Percentiles rank a stretch among this genome's conserved stretches.
phyloP scores from a whole-genome alignment of 92 coral and sea anemone species.

The Siderastrea siderea region DNA sequence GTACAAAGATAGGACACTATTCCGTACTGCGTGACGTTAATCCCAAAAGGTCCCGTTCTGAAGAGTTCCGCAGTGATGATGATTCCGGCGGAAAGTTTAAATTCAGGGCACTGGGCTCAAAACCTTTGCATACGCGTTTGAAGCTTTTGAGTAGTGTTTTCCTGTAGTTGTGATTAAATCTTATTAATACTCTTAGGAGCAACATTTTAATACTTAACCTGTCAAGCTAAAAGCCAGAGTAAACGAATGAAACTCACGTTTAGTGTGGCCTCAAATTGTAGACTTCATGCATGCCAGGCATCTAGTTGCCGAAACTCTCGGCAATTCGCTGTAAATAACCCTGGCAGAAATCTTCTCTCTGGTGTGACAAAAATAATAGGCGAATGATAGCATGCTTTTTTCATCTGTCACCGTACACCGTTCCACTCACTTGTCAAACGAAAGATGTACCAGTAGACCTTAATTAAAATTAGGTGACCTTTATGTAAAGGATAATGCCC shows the following conservation, averaged over 20 bases:
- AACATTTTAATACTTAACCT: neutral
- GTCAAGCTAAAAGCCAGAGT: neutral
- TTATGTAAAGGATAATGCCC: too few species aligned
- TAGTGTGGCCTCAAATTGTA: too few species aligned
- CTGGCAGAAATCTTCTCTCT: neutral
- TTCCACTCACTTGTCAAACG: neutral
- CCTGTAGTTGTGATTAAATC: neutral
- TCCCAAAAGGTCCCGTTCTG: neutral
- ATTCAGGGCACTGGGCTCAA: neutral
- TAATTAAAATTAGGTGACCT: neutral
- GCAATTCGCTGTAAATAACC: neutral
- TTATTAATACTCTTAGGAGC: neutral
- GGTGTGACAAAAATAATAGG: neutral
- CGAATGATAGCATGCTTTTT: neutral
- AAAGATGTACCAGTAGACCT: neutral
- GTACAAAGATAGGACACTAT: conserved; percentile 38
- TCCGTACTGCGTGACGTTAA: neutral
- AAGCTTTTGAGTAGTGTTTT: neutral
- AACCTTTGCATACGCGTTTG: neutral
- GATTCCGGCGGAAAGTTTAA: neutral
- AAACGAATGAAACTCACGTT: too few species aligned
- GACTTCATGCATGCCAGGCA: too few species aligned
- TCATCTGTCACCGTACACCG: neutral
- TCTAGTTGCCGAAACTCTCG: neutral
- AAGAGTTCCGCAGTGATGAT: neutral